These are phyloP conservation scores for Ceyx erithaca DNA, from an alignment of 2,797 vertebrate species.

Conservation along the genomic window DNA sequence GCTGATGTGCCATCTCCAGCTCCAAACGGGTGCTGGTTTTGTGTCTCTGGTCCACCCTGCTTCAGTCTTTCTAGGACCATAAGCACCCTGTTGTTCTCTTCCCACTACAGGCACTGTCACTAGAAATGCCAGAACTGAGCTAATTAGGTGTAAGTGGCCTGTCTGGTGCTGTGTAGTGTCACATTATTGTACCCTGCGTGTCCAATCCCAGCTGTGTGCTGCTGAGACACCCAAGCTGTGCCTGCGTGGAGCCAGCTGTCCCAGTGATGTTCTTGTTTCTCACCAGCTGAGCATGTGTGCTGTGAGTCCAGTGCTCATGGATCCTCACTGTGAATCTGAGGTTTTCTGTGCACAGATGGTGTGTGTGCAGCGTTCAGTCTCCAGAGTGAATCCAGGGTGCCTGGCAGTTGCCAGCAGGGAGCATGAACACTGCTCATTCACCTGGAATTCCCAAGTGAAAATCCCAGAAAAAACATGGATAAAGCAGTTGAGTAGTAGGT, in stretches of 20 bases:
- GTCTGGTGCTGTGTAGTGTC: neutral
- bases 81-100: neutral
- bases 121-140: neutral
- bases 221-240: neutral
- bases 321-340: neutral
- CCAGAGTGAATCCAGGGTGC: neutral
- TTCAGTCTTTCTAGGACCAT: slow-evolving; percentile 7
- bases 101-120: neutral
- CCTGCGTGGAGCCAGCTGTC: neutral
- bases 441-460: neutral
- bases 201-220: neutral
- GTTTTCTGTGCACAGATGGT: neutral
- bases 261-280: neutral
- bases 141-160: neutral
- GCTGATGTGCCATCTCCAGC: slow-evolving; percentile 25
- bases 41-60: neutral
- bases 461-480: neutral
- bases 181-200: neutral
- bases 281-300: neutral
- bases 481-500: neutral
- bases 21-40: neutral
- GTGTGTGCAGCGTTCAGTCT: neutral
- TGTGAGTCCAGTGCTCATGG: neutral
- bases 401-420: neutral
- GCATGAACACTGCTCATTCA: neutral